Evolutionary conservation across 2,113 vertebrate species (phyloP).

Genomic region (Peromyscus californicus): DNA sequence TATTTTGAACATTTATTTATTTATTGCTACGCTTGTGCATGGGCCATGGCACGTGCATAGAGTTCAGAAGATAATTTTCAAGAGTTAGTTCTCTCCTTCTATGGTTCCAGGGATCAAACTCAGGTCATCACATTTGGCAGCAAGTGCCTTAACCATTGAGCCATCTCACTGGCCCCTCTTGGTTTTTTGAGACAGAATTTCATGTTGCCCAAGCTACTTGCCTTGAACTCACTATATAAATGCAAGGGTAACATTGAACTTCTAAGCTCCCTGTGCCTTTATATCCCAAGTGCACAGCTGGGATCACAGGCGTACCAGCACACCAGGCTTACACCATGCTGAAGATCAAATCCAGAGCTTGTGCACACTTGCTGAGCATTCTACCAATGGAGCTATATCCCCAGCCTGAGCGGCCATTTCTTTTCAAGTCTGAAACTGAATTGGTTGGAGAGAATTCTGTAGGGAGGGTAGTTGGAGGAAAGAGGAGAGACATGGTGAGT

Average conservation of each 20-base stretch:
- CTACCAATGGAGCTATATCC: background rate
- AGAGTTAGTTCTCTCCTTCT: background rate
- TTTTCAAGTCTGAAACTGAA: slow-evolving; percentile 22
- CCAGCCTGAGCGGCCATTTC: background rate
- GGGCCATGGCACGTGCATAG: too few relatives aligned
- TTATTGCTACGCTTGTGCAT: too few relatives aligned
- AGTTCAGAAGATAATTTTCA: background rate
- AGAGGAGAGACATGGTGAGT: background rate
- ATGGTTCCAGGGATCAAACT: background rate
- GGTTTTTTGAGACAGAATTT: background rate
- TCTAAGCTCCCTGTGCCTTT: background rate
- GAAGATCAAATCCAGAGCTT: background rate
- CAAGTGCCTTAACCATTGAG: background rate
- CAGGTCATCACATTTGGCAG: background rate
- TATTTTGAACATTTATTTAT: background rate
- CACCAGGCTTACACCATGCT: background rate
- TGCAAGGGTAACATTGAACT: background rate
- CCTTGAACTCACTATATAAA: background rate
- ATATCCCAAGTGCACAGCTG: background rate
- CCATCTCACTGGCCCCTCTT: background rate
- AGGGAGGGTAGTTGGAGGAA: background rate
- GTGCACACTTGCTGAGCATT: background rate
- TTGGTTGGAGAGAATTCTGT: background rate
- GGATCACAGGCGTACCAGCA: background rate
- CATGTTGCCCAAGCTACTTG: background rate